These are phyloP conservation scores for Rhagoletis pomonella DNA, from an alignment of 1,140 invertebrate species.

Conservation along the genomic window DNA sequence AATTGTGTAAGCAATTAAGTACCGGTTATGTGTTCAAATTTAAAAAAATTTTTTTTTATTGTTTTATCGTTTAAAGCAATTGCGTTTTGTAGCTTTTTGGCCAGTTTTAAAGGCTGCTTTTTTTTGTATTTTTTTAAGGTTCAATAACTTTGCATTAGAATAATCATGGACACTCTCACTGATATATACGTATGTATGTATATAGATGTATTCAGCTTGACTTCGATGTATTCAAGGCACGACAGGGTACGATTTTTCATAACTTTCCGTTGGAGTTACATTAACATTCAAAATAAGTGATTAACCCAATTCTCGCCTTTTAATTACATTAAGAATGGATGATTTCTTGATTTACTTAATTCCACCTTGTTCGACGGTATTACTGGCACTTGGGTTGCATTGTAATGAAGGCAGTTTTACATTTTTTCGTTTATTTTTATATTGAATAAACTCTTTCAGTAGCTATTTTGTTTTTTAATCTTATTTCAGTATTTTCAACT, in stretches of 20 bases:
- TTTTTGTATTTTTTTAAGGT: not conserved
- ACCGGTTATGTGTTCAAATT: slow-evolving; percentile 17
- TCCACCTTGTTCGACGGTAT: not conserved
- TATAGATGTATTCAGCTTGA: not conserved
- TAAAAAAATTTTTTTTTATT: not conserved
- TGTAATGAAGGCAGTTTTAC: not conserved
- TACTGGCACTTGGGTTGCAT: not conserved
- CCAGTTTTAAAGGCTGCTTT: not conserved
- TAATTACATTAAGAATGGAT: not conserved
- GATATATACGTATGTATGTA: not conserved
- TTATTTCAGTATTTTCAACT: not conserved
- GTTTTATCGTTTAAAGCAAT: not conserved
- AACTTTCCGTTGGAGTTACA: not conserved
- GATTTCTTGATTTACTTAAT: not conserved
- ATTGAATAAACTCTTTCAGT: not conserved
- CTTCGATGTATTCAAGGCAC: not conserved
- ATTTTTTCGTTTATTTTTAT: not conserved
- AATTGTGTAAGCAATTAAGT: slow-evolving; percentile 36
- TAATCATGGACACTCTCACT: not conserved
- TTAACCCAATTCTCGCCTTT: not conserved
- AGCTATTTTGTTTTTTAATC: not conserved
- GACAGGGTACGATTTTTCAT: not conserved
- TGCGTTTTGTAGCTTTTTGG: slow-evolving; percentile 11
- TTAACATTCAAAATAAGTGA: not conserved
- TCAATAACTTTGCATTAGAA: not conserved